Conservation (phyloP, 1,140 invertebrate species). For the Ips nitidus region DNA sequence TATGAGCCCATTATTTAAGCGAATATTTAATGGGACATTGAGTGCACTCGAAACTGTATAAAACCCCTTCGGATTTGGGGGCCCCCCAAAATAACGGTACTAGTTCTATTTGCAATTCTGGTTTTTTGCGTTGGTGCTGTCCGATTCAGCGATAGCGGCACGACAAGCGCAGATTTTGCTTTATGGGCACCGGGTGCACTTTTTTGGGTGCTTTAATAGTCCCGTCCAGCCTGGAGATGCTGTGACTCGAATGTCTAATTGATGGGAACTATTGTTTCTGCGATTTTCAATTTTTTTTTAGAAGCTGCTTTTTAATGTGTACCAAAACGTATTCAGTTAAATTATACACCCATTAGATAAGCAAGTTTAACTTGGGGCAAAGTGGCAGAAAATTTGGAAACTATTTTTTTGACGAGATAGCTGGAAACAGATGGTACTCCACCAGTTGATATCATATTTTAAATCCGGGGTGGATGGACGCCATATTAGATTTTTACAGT, state of each 20-base stretch:
- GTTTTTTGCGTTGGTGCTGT: constrained; percentile 12
- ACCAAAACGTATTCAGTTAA: too few relatives aligned
- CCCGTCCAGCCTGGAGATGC: constrained; percentile 13
- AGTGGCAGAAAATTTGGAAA: too few relatives aligned
- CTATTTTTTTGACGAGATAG: too few relatives aligned
- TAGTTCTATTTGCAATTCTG: constrained; percentile 16
- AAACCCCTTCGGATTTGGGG: constrained; percentile 13
- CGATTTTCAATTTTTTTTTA: too few relatives aligned
- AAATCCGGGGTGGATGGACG: too few relatives aligned
- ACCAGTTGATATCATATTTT: too few relatives aligned
- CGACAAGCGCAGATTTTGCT: constrained; percentile 21
- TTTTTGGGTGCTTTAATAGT: constrained; percentile 23
- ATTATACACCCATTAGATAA: too few relatives aligned
- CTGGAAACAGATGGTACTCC: too few relatives aligned
- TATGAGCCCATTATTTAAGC: constrained; percentile 33
- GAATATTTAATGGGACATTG: constrained; percentile 30
- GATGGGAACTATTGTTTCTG: constrained; percentile 8
- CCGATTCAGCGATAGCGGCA: constrained; percentile 22
- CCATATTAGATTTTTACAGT: too few relatives aligned
- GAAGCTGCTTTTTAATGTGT: too few relatives aligned
- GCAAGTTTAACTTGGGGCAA: too few relatives aligned
- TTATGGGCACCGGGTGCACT: constrained; percentile 11
- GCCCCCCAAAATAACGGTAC: constrained; percentile 19
- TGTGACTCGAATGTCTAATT: constrained; percentile 25
- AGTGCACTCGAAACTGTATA: constrained; percentile 34